A percentile compares a stretch with the other conserved stretches of the same genome.
phyloP scores from a whole-genome alignment of 2,888 invertebrate species.

The Cheilosia vernalis region DNA sequence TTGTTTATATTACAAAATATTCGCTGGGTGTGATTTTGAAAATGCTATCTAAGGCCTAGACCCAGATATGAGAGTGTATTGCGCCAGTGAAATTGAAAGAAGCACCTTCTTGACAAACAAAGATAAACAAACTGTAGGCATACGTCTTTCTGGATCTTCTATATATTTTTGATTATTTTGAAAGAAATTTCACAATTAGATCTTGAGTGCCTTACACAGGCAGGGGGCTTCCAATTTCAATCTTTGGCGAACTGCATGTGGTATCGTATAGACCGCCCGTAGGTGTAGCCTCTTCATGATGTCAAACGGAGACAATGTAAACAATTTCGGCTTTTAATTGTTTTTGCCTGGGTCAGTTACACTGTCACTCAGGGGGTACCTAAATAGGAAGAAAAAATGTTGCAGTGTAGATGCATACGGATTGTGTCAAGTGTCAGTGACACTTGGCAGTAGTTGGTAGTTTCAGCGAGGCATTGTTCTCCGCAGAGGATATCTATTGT shows the following conservation, averaged over 20 bases:
- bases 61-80: slow-evolving; percentile 28
- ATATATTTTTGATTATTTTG: slow-evolving; percentile 38
- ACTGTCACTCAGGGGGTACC: neutral
- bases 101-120: slow-evolving; percentile 38
- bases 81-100: neutral
- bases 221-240: slow-evolving; percentile 19
- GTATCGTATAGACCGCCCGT: slow-evolving; percentile 8
- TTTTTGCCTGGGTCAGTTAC: slow-evolving; percentile 34
- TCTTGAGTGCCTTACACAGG: slow-evolving; percentile 27
- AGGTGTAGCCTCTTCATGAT: slow-evolving; percentile 3
- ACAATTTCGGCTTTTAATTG: neutral
- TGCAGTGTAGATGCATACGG: neutral
- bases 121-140: slow-evolving; percentile 57
- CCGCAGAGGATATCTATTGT: slow-evolving; percentile 41
- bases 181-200: slow-evolving; percentile 59
- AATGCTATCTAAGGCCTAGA: slow-evolving; percentile 49
- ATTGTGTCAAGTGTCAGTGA: slow-evolving; percentile 58
- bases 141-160: neutral
- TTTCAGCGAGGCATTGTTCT: neutral
- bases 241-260: slow-evolving; percentile 20
- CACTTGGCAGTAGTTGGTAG: neutral
- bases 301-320: slow-evolving; percentile 26
- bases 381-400: slow-evolving; percentile 9
- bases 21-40: slow-evolving; percentile 7
- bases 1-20: slow-evolving; percentile 22